Base-by-base conservation (phyloP, 2,888 invertebrate genomes). In the Drosophila buzzatii region DNA sequence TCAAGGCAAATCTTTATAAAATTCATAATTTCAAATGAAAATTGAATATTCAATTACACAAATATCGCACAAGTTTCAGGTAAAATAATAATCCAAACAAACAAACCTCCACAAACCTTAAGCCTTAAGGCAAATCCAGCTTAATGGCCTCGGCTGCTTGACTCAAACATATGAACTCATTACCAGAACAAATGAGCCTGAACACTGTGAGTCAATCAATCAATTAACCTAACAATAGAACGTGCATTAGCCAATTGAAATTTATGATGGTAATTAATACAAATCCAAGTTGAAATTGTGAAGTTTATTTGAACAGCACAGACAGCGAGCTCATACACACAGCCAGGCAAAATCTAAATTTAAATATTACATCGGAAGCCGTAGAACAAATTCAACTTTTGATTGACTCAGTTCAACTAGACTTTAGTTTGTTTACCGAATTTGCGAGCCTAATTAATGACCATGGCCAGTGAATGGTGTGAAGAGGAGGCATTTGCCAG, bases 381-480 rank as follows among this genome's bases (percentile, higher is more conserved):
- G n/a, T 9, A 18, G 18, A 14, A 31, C 10, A 10, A 47, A 37
- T 18, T 49, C 5, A 41, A 39, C 39, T 41, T 39, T 49, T 59
- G 49, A 55, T 70, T 70, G 41, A 47, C 41, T 68, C 41, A 16
- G 33, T 35, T 44, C 42, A 60, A 62, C 55, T 51, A 74, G 70
- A 63, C 63, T 7, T 33, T 33, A 51, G 51, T 51, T 51, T 51
- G 62, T 79, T 60, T 77, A 65, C 69, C 61, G 55, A 63, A 56
- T 61, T 70, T 65, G 63, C 51, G 51, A 59, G 66, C 55, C 58
- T 81, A 77, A 85, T 83, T 83, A 85, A 81, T 83, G 72, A 60
- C 76, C 62, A 63, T 71, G 73, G 73, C 16, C 2, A 73, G 23
- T 39, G n/a, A 47, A 9, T 47, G 47, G 23, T 27, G 37, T 5